Base-by-base conservation (phyloP, 2,888 invertebrate species). In the Hyalella azteca region DNA sequence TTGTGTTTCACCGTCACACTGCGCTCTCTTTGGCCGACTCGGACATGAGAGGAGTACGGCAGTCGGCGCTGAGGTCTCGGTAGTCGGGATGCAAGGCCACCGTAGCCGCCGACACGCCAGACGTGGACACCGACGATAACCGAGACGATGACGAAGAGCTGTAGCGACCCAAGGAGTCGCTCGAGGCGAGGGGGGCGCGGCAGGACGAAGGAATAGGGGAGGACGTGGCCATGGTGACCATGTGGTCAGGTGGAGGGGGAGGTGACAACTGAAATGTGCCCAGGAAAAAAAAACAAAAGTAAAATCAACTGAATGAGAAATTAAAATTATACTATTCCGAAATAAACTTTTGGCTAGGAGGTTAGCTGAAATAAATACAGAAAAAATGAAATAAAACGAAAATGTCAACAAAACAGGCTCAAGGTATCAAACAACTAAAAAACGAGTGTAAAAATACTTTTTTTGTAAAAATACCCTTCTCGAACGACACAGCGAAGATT, bases 21-120 rank as follows among this genome's bases (percentile, higher is more conserved):
- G 66, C 66, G 36, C 66, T 66, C 36, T 66, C 66, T 66, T 66
- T 66, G 19, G 36, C 19, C 36, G 29, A 22, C 29, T 66, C 66
- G 36, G 36, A 36, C 66, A 66, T 66, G 36, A 66, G 66, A 13
- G 66, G 66, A 9, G 66, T 66, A 7, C 66, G 66, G 19, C 66
- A 66, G 39, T 66, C 66, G 66, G 32, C 66, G 39, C 22, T 36
- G 39, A 19, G 66, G 29, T 54, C 54, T n/a, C 66, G 54, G 75
- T 79, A 81, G 60, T 81, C 81, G 0, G 81, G 81, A 32, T 81
- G 79, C 45, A 81, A 73, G n/a, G 81, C 81, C 15, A 81, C 81
- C 15, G 81, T 81, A 4, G 66, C 36, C 36, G 66, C 66, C 39
- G 66, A 66, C 36, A 66, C 29, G 3, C 66, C 66, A 39, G 81